Evolutionary conservation across 1,140 invertebrate species (phyloP), one percentile per base, ranked within the genome.

Genomic region (Drosophila equinoxialis): DNA sequence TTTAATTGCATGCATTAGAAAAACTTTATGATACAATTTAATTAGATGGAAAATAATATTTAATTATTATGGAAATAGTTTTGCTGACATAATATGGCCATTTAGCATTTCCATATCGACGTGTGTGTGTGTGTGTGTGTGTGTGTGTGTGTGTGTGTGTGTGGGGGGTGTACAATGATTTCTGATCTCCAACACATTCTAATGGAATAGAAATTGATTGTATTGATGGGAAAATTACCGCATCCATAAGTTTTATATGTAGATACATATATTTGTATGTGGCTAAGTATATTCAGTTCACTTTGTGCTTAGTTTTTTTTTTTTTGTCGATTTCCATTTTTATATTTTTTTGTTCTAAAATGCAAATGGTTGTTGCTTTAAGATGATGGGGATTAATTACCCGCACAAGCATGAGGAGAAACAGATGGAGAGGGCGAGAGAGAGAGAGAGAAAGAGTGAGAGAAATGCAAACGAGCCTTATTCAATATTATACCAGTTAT

Each of bases 401-500:
- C 63, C 58, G 45, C 57, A 59, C 33, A 74, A 17, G 23, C 48
- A n/a, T 5, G 10, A 39, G 5, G 45, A 5, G 37, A 5, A 33
- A 26, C 23, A 26, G 23, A 26, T 26, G 23, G 11, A 6, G 1
- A 60, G 5, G 17, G 17, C 17, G 17, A 51, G 33, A 33, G 3
- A 55, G 14, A 30, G 54, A 11, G 54, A 59, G 14, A 17, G 26
- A 58, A 6, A 30, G 6, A 30, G 30, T 30, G 20, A 8, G 63
- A 26, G 71, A 73, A 72, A 51, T 51, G 45, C 55, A 55, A 71
- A 62, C 70, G 48, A 60, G 70, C 51, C 54, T 58, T 63, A 70
- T 48, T 71, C 67, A 82, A 76, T 51, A 4, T 86, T 77, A 86
- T 87, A 82, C 69, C 64, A 78, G 78, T 85, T 86, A 69, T 75